Evolutionary conservation across 2,113 vertebrate species (phyloP), one percentile per base, ranked within the genome.

Genomic region (Otus sunia): DNA sequence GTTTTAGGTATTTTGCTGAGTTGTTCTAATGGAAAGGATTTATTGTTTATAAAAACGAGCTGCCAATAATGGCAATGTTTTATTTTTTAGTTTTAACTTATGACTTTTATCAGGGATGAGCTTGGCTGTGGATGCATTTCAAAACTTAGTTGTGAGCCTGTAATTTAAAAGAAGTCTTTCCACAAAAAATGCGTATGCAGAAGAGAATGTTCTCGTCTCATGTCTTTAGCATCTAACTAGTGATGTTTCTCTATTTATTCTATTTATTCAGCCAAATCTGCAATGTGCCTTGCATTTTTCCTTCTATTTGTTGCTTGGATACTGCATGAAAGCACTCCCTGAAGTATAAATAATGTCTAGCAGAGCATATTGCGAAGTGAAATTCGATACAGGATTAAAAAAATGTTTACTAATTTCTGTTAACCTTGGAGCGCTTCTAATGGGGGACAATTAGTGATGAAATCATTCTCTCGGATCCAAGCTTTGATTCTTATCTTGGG

Each of bases 211-310:
- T 95, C 84, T 94, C 1, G 0, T 91, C 52, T 87, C 21, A 8
- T 41, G 53, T 87, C 80, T 82, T 90, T 36, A 96, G 58, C 66
- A 39, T 92, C 77, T 73, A 82, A 41, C 92, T 79, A 91, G 66
- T 4, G 3, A 69, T 58, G 81, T 79, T 90, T 68, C 86, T 88
- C 64, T 88, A 76, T 86, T 96, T 88, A 32, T 90, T 78, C 60
- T 95, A 79, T 94, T 95, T 97, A 90, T 94, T 91, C 84, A 91
- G 89, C 91, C 92, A 96, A 94, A 96, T 90, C 92, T 97, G 63
- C 77, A 86, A 12, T 92, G 69, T 94, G 76, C 84, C 53, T 92
- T 91, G 86, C 43, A 34, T 92, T 94, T 95, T 77, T 50, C 80
- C 62, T 94, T 85, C 77, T 88, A 3, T 96, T 90, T 95, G 95